Evolutionary conservation across 2,113 vertebrate genomes (phyloP).

Genomic region (Dipodomys stephensi): DNA sequence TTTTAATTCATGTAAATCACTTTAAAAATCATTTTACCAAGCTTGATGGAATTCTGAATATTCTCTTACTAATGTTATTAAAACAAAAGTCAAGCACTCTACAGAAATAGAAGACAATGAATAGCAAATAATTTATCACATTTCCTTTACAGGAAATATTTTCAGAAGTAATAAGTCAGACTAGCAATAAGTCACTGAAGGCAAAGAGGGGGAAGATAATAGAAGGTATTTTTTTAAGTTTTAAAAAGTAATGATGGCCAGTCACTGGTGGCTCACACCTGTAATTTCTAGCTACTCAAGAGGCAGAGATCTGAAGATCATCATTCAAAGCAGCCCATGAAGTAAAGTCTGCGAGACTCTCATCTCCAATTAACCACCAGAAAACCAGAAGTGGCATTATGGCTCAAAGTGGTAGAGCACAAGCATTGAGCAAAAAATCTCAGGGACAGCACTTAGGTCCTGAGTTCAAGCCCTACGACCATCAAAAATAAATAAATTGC

Average conservation of each 20-base stretch:
- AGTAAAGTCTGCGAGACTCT: too few species aligned
- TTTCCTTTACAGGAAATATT: neutral
- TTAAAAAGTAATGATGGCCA: neutral
- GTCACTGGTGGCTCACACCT: too few species aligned
- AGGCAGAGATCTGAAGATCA: too few species aligned
- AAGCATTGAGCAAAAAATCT: too few species aligned
- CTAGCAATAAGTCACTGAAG: neutral
- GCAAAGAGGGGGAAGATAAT: neutral
- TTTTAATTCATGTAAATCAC: neutral
- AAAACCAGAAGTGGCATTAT: too few species aligned
- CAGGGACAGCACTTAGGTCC: too few species aligned
- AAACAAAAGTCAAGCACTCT: neutral
- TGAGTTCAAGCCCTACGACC: too few species aligned
- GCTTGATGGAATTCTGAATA: neutral
- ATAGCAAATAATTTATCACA: neutral
- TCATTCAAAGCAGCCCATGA: too few species aligned
- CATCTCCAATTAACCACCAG: too few species aligned
- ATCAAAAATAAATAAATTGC: too few species aligned
- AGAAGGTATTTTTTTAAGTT: neutral
- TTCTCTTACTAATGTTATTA: neutral
- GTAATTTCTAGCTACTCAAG: too few species aligned
- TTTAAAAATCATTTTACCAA: constrained; percentile 18
- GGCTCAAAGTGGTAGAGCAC: too few species aligned
- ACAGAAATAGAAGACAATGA: neutral
- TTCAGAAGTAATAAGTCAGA: neutral